These are phyloP conservation scores for Cantharis nigra DNA, from an alignment of 2,888 invertebrate genomes.

Conservation along the genomic window DNA sequence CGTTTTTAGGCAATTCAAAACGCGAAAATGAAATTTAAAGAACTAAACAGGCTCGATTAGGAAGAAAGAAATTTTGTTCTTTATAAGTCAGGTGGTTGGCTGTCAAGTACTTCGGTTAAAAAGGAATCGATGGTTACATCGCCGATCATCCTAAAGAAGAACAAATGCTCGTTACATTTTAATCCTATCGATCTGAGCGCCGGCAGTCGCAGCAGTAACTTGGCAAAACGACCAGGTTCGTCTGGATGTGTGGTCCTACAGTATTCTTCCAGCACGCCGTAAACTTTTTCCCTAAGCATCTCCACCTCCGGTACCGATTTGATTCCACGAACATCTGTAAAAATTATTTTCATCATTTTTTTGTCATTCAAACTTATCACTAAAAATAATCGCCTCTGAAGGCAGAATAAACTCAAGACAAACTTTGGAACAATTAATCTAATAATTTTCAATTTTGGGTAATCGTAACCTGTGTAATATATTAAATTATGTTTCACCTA, in stretches of 20 bases:
- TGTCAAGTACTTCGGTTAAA: slow-evolving; percentile 80
- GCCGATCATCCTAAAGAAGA: slow-evolving; percentile 90
- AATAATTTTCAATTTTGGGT: too few species aligned
- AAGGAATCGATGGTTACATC: slow-evolving; percentile 85
- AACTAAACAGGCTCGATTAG: not conserved
- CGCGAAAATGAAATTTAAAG: not conserved
- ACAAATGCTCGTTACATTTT: slow-evolving; percentile 92
- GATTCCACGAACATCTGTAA: slow-evolving; percentile 76
- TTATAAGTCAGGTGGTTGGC: slow-evolving; percentile 58
- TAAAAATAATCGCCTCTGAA: too few species aligned
- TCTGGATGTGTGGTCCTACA: slow-evolving; percentile 84
- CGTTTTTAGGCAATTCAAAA: not conserved
- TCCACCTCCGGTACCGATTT: slow-evolving; percentile 82
- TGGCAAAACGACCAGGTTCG: slow-evolving; percentile 94
- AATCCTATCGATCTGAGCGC: slow-evolving; percentile 90
- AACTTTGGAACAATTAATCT: too few species aligned
- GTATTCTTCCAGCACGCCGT: slow-evolving; percentile 94
- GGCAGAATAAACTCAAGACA: too few species aligned
- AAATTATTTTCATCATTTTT: not conserved
- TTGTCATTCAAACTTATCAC: too few species aligned
- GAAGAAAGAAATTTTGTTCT: not conserved
- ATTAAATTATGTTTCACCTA: too few species aligned
- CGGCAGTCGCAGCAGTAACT: slow-evolving; percentile 86
- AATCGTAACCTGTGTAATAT: too few species aligned
- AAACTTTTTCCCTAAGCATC: slow-evolving; percentile 90